A percentile compares a stretch with the other conserved stretches of the same genome.
Evolutionary conservation across 2,888 invertebrate species (phyloP).

Genomic region (Zeuzera pyrina): DNA sequence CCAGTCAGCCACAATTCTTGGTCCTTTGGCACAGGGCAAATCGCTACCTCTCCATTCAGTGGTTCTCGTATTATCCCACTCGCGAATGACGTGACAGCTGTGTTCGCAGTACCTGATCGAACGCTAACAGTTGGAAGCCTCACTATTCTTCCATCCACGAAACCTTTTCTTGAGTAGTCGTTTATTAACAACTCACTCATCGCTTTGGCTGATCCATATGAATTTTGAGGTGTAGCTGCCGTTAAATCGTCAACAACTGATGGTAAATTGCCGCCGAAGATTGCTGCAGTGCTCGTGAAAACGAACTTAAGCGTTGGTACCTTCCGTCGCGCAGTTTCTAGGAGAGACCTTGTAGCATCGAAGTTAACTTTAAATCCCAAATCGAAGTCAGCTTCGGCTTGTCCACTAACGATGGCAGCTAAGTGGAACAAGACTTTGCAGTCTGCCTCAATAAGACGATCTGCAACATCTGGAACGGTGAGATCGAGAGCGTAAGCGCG

Average conservation of each 20-base stretch:
- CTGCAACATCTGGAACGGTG: slow-evolving; percentile 25
- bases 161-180: slow-evolving; percentile 52
- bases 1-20: slow-evolving; percentile 45
- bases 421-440: slow-evolving; percentile 44
- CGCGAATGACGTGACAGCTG: slow-evolving; percentile 56
- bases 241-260: slow-evolving; percentile 33
- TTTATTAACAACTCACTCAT: slow-evolving; percentile 49
- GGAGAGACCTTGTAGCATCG: slow-evolving; percentile 45
- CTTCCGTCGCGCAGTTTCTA: slow-evolving; percentile 36
- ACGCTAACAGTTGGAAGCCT: slow-evolving; percentile 55
- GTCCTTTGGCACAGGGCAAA: slow-evolving; percentile 38
- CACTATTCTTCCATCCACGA: slow-evolving; percentile 40
- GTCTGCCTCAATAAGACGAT: slow-evolving; percentile 24
- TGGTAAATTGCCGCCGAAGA: slow-evolving; percentile 44
- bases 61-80: slow-evolving; percentile 57
- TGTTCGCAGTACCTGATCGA: slow-evolving; percentile 45
- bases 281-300: slow-evolving; percentile 45
- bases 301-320: slow-evolving; percentile 34
- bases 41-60: slow-evolving; percentile 29
- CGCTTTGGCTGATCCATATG: slow-evolving; percentile 55
- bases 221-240: slow-evolving; percentile 43
- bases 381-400: slow-evolving; percentile 51
- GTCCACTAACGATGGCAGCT: slow-evolving; percentile 56
- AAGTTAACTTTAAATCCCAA: slow-evolving; percentile 48
- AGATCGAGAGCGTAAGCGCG: slow-evolving; percentile 25